Conservation (phyloP, 1,140 invertebrate genomes). For the Caenorhabditis latens region DNA sequence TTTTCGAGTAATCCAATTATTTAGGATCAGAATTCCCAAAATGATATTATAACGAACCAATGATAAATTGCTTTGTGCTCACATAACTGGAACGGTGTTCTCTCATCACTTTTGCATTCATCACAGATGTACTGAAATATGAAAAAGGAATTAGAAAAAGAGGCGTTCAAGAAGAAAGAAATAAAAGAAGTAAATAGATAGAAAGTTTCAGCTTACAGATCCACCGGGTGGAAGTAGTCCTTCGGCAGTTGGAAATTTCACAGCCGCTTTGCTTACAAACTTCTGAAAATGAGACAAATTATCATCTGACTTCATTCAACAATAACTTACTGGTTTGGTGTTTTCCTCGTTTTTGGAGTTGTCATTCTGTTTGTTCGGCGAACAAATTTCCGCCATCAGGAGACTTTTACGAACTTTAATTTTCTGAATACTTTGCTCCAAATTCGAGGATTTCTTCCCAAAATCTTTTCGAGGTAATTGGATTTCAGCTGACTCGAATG, state of each 20-base stretch:
- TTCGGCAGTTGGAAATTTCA: neutral
- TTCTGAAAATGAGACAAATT: neutral
- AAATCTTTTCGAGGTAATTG: neutral
- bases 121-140: constrained; percentile 13
- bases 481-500: neutral
- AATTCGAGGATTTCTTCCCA: constrained; percentile 15
- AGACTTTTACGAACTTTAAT: constrained; percentile 11
- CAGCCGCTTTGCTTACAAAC: neutral
- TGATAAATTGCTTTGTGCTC: constrained; percentile 47
- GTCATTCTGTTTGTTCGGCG: neutral
- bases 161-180: neutral
- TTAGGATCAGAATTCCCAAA: neutral
- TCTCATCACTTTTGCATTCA: neutral
- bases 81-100: constrained; percentile 18
- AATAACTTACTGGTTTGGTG: neutral
- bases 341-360: neutral
- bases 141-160: neutral
- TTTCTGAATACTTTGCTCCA: constrained; percentile 51
- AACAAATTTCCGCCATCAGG: constrained; percentile 21
- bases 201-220: constrained; percentile 2
- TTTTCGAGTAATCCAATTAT: neutral
- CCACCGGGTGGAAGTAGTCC: neutral
- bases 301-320: neutral
- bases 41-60: neutral
- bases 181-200: no score